These are phyloP conservation scores for Rhynchopsitta pachyrhyncha DNA, from an alignment of 2,113 vertebrate genomes.

Conservation along the genomic window DNA sequence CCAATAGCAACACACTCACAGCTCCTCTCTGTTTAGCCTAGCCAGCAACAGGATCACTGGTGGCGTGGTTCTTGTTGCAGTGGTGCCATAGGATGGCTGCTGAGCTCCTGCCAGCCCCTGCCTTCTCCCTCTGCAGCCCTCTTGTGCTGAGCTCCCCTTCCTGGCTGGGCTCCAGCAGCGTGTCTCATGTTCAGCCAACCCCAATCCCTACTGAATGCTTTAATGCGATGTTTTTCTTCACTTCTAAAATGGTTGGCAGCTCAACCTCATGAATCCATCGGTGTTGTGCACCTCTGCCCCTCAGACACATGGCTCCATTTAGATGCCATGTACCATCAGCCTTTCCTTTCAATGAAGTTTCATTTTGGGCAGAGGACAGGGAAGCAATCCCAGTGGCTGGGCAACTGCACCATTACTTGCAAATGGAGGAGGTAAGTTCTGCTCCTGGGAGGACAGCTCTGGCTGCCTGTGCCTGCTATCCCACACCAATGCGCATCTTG, in stretches of 20 bases:
- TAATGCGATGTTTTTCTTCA: background rate
- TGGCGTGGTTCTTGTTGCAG: background rate
- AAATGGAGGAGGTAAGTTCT: background rate
- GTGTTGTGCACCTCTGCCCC: background rate
- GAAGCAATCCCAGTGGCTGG: background rate
- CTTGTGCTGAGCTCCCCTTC: background rate
- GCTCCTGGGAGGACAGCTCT: rapidly evolving
- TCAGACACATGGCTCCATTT: background rate
- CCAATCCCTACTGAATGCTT: background rate
- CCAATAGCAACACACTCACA: background rate
- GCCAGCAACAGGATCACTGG: background rate
- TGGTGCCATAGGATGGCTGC: background rate
- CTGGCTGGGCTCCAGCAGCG: background rate
- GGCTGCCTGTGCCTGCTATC: background rate
- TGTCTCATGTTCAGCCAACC: background rate
- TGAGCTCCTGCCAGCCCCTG: background rate
- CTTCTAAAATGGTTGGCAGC: background rate
- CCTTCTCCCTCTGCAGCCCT: background rate
- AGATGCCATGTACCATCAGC: background rate
- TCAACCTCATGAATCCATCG: background rate
- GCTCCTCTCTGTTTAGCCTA: background rate
- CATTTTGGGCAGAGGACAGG: background rate
- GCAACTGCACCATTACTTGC: background rate
- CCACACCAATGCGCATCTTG: rapidly evolving
- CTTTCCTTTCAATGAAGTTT: background rate